phyloP scores from a whole-genome alignment of 2,113 vertebrate genomes.

The Zosterops lateralis region DNA sequence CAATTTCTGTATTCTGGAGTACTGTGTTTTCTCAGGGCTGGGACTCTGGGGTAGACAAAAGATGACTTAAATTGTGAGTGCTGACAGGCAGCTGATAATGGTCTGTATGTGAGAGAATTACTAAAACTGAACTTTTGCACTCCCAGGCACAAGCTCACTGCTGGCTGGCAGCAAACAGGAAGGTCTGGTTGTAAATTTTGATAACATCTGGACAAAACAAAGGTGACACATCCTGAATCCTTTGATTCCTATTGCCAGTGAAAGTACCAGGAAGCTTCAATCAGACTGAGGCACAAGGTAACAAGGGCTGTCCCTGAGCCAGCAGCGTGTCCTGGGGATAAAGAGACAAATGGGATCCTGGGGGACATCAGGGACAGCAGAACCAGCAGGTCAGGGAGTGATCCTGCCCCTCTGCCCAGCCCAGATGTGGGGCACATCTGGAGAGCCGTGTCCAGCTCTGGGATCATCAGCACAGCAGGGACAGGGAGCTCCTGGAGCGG shows the following conservation, averaged over 20 bases:
- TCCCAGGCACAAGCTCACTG: neutral
- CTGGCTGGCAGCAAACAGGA: neutral
- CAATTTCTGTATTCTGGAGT: neutral
- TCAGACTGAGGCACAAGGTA: neutral
- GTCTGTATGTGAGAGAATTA: neutral
- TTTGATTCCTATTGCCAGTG: neutral
- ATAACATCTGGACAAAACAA: neutral
- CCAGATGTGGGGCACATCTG: neutral
- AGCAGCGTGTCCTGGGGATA: neutral
- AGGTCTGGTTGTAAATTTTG: neutral
- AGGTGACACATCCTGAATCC: neutral
- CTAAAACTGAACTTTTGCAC: neutral
- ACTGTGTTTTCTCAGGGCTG: neutral
- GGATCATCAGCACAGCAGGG: neutral
- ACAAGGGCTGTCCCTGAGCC: neutral
- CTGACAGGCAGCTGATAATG: neutral
- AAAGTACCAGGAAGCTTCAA: neutral
- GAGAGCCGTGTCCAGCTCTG: neutral
- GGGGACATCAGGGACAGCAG: rapidly evolving
- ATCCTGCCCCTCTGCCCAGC: neutral
- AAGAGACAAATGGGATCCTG: neutral
- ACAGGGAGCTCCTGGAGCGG: neutral
- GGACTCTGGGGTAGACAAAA: neutral
- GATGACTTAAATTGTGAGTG: neutral
- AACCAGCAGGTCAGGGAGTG: neutral